These are phyloP conservation scores for Strigamia maritima DNA, from an alignment of 2,888 invertebrate genomes.

Conservation along the genomic window DNA sequence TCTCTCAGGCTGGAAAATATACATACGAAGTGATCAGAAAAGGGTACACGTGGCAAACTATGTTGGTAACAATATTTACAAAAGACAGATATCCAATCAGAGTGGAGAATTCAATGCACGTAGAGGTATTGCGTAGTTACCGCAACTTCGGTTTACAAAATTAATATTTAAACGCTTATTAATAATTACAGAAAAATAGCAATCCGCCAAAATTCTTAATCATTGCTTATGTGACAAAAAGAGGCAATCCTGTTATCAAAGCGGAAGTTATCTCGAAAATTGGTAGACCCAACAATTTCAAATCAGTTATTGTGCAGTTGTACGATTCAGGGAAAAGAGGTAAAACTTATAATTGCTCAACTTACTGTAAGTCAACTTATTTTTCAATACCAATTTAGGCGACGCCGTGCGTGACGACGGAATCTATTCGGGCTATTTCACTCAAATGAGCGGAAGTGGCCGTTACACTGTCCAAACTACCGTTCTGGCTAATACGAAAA, in stretches of 20 bases:
- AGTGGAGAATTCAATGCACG: neutral
- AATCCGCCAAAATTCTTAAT: constrained; percentile 41
- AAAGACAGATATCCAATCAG: neutral
- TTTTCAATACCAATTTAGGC: no score
- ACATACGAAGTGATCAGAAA: neutral
- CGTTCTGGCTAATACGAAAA: neutral
- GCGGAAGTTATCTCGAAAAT: constrained; percentile 48
- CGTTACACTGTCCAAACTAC: neutral
- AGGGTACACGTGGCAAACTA: neutral
- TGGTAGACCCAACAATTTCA: constrained; percentile 42
- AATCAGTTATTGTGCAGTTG: constrained; percentile 41
- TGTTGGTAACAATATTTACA: constrained; percentile 18
- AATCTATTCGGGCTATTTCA: constrained; percentile 23
- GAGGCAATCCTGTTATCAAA: constrained; percentile 47
- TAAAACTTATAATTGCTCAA: constrained; percentile 8
- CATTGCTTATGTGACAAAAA: constrained; percentile 47
- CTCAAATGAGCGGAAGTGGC: neutral
- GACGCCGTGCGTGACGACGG: constrained; percentile 20
- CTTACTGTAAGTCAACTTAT: no score
- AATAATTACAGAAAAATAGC: neutral
- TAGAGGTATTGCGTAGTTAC: neutral
- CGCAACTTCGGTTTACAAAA: no score
- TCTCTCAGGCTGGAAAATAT: constrained; percentile 19
- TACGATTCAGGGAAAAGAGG: constrained; percentile 45
- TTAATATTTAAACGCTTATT: neutral